phyloP scores from a whole-genome alignment of 1,140 invertebrate species.

The Drosophila tsacasi region DNA sequence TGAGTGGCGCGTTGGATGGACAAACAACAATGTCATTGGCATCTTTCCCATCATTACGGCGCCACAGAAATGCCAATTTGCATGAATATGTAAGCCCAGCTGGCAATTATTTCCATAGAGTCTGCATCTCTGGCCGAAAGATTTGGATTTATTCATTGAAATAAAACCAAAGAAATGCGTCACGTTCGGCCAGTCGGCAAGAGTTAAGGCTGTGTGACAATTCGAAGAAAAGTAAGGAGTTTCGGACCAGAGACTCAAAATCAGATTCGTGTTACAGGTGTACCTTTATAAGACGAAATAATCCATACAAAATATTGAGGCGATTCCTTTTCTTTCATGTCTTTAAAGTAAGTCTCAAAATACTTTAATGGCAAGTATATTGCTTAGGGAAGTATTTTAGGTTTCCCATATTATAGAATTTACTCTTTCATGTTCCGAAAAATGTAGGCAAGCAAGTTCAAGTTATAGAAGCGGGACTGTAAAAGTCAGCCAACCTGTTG shows the following conservation, averaged over 20 bases:
- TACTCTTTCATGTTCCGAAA: neutral
- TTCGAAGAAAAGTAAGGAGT: constrained; percentile 23
- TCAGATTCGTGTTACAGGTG: constrained; percentile 14
- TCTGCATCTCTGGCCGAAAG: constrained; percentile 29
- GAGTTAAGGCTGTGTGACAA: constrained; percentile 49
- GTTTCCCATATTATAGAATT: neutral
- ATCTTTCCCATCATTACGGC: constrained; percentile 73
- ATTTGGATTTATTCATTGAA: constrained; percentile 38
- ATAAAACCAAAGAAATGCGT: constrained; percentile 44
- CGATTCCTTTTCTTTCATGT: no score
- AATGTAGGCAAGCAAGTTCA: constrained; percentile 10
- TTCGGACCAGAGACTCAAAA: constrained; percentile 18
- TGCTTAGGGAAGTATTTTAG: neutral
- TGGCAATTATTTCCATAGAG: constrained; percentile 47
- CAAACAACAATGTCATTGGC: constrained; percentile 73
- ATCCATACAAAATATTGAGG: neutral
- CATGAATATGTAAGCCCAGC: constrained; percentile 47
- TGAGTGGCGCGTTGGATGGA: constrained; percentile 13
- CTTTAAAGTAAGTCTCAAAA: no score
- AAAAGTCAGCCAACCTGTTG: constrained; percentile 57
- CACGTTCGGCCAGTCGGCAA: constrained; percentile 36
- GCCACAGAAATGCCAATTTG: constrained; percentile 61
- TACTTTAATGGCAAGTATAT: neutral
- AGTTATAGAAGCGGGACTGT: constrained; percentile 24
- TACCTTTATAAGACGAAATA: neutral